phyloP scores from a whole-genome alignment of 2,113 vertebrate genomes.

The Gadus chalcogrammus region DNA sequence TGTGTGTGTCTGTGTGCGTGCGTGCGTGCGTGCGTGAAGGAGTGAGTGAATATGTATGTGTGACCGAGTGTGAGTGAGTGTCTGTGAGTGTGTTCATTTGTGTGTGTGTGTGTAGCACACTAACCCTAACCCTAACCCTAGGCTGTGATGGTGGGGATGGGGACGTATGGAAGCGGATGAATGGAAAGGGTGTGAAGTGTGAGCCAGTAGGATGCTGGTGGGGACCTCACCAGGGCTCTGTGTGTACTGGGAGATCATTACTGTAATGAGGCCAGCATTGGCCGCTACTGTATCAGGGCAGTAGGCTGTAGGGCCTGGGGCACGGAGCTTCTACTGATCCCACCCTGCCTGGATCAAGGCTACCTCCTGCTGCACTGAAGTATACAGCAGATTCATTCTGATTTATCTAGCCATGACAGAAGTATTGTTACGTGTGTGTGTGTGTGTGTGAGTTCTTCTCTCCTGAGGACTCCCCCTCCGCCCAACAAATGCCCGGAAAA shows the following conservation, averaged over 20 bases:
- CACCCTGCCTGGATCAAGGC: constrained; percentile 49
- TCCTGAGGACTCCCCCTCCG: no score
- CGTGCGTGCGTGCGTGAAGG: no score
- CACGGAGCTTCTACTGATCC: constrained; percentile 39
- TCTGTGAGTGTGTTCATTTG: no score
- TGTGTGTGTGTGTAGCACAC: background rate
- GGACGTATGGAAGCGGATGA: constrained; percentile 4
- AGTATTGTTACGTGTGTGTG: no score
- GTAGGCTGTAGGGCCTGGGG: constrained; percentile 43
- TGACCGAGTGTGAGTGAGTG: background rate
- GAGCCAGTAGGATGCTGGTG: constrained; percentile 35
- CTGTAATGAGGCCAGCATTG: constrained; percentile 64
- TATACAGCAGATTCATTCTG: constrained; percentile 33
- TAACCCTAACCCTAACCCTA: no score
- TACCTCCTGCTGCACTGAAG: constrained; percentile 20
- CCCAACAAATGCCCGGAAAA: no score
- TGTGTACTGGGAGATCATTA: constrained; percentile 62
- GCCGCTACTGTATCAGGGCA: constrained; percentile 32
- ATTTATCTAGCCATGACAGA: constrained; percentile 31
- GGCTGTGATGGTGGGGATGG: no score
- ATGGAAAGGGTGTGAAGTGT: constrained; percentile 15
- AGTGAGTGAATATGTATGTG: no score
- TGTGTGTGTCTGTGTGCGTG: no score
- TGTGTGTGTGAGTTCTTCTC: no score
- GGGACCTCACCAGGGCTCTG: constrained; percentile 46